Evolutionary conservation across 2,113 vertebrate species (phyloP).

Genomic region (Lasiurus borealis): DNA sequence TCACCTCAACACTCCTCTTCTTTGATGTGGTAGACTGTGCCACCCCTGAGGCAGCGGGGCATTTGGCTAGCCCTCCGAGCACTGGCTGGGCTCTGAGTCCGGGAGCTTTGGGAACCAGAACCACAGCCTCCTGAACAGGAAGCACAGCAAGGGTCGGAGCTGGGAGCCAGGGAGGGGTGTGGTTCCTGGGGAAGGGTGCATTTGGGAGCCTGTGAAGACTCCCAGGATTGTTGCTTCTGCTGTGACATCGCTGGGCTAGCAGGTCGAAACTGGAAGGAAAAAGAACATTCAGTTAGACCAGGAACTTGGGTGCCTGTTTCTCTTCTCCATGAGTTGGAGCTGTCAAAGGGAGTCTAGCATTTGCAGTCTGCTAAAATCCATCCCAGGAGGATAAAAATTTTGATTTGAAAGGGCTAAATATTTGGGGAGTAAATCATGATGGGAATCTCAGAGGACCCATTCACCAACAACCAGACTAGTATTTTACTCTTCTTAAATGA

Average conservation of each 20-base stretch:
- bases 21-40: slow-evolving; percentile 54
- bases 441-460: neutral
- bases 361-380: neutral
- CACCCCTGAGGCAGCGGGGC: slow-evolving; percentile 55
- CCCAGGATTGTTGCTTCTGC: slow-evolving; percentile 8
- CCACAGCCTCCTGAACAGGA: neutral
- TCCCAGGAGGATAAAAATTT: neutral
- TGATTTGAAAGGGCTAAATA: neutral
- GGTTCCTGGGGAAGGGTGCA: neutral
- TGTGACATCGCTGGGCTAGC: slow-evolving; percentile 64
- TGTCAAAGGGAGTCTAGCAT: neutral
- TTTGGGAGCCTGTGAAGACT: neutral
- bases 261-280: slow-evolving; percentile 22
- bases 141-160: neutral
- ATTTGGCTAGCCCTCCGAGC: neutral
- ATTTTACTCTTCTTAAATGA: neutral
- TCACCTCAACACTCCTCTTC: slow-evolving; percentile 71
- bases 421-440: neutral
- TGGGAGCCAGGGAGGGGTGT: neutral
- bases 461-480: neutral
- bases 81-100: rapidly evolving
- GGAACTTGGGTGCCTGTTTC: neutral
- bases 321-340: neutral
- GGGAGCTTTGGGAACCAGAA: neutral
- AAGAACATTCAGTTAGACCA: neutral